Evolutionary conservation across 2,113 vertebrate genomes (phyloP), one percentile per base, ranked within the genome.

Genomic region (Diadophis punctatus): DNA sequence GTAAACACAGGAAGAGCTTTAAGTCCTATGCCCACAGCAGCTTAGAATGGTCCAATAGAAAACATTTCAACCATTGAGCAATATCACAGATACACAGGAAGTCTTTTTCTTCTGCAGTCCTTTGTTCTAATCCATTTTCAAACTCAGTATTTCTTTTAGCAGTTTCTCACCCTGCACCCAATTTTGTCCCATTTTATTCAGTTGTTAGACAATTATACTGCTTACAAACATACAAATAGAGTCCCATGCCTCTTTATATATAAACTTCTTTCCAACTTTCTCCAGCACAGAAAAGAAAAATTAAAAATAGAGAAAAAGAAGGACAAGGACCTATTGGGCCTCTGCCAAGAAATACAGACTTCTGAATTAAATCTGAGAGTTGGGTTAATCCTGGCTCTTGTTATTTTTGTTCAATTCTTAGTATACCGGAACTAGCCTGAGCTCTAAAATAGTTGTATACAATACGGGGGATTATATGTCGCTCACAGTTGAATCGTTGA

Each of bases 291-390:
- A 34, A 39, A 39, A 80, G 34, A 80, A 80, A 80, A 80, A 80
- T 22, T 20, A 74, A 74, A 68, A 39, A 80, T 39, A 39, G 4
- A 53, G 30, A 60, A 27, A 55, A 27, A 14, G 11, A 30, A 22
- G 22, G 8, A 46, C 23, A 16, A 18, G 51, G 22, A n/a, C 27
- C 52, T 43, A 60, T 53, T 2, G 0, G 10, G 27, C 34, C 0
- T 0, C 1, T 0, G 85, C 55, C 0, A 84, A 52, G 22, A 34
- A 5, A 0, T 74, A 14, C 86, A 0, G 0, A 0, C 7, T 80
- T 80, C 1, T 80, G 3, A 80, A 80, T 20, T 80, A 80, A 80
- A 80, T 80, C 34, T 39, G 74, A 80, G 74, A 43, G 34, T 80
- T 80, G 8, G 74, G 34, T 43, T 3, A 5, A 80, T 80, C 34